Conservation (phyloP, 1,140 invertebrate species). For the Bombus superbus region DNA sequence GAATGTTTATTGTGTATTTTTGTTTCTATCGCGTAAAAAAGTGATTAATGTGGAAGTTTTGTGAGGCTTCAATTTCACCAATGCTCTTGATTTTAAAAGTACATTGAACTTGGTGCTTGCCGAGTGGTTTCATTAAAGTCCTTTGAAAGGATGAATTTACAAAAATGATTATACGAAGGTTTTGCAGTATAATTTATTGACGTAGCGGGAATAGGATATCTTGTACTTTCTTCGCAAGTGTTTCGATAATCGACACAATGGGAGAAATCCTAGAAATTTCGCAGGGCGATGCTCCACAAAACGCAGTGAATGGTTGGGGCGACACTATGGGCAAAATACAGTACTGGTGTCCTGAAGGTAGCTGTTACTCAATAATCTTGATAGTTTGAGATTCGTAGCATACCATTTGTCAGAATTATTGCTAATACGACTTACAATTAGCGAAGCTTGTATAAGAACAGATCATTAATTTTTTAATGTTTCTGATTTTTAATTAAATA, state of each 20-base stretch:
- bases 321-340: slow-evolving; percentile 80
- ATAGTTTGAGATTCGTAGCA: slow-evolving; percentile 19
- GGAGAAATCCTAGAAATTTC: slow-evolving; percentile 57
- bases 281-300: slow-evolving; percentile 27
- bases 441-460: not conserved
- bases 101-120: not conserved
- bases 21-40: not conserved
- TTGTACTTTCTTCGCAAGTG: not conserved
- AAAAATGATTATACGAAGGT: not conserved
- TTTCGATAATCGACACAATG: slow-evolving; percentile 18
- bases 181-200: not conserved
- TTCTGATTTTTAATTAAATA: not conserved
- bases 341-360: slow-evolving; percentile 81
- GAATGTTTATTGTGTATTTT: not conserved
- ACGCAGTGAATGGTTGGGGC: slow-evolving; percentile 65
- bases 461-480: not conserved
- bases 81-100: not conserved
- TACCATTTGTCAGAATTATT: not conserved
- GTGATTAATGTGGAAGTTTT: slow-evolving; percentile 5
- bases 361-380: slow-evolving; percentile 31
- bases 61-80: not conserved
- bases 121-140: not conserved
- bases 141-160: not conserved
- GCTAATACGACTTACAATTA: not conserved
- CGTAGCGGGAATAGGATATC: too few relatives aligned